A percentile compares a stretch with the other conserved stretches of the same genome.
Evolutionary conservation across 2,113 vertebrate species (phyloP).

Genomic region (Amblyornis subalaris): DNA sequence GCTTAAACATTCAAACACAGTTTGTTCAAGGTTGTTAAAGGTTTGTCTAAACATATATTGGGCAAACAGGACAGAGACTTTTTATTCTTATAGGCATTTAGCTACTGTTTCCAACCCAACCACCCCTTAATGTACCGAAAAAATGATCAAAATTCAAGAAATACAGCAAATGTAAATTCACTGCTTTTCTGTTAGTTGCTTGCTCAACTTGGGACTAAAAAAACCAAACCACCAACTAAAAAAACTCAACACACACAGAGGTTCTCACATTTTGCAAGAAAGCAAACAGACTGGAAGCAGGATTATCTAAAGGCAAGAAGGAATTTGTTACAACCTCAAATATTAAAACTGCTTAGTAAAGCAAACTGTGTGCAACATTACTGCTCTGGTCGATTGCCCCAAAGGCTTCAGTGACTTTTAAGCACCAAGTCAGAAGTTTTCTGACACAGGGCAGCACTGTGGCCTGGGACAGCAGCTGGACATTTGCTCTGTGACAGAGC

Average conservation of each 20-base stretch:
- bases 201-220: not conserved
- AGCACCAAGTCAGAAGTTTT: not conserved
- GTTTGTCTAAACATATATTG: not conserved
- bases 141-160: not conserved
- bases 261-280: slow-evolving; percentile 6
- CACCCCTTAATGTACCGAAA: not conserved
- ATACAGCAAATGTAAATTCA: not conserved
- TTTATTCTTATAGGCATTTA: not conserved
- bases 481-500: not conserved
- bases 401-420: not conserved
- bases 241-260: not conserved
- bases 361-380: not conserved
- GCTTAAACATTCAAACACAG: not conserved
- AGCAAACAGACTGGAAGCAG: not conserved
- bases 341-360: not conserved
- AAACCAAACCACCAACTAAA: not conserved
- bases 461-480: not conserved
- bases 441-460: not conserved
- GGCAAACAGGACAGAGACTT: not conserved
- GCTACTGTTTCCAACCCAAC: not conserved
- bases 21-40: not conserved
- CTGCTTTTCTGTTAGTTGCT: not conserved
- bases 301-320: not conserved
- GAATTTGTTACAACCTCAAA: slow-evolving; percentile 1
- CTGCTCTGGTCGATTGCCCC: not conserved